These are phyloP conservation scores for Platalea minor DNA, from an alignment of 2,797 vertebrate genomes.

Conservation along the genomic window DNA sequence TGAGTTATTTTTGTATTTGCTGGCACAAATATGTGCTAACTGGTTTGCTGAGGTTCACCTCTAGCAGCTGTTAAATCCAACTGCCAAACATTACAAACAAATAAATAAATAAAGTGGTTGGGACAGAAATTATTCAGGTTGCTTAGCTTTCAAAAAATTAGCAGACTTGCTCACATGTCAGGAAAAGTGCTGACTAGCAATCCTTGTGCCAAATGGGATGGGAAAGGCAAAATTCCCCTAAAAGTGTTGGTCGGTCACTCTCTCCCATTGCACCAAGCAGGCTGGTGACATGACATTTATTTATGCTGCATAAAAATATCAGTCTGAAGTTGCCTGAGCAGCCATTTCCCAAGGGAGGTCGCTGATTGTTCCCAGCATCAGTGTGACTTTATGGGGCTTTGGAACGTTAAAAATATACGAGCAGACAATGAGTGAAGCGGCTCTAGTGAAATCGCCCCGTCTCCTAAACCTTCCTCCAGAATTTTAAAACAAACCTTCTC, in stretches of 20 bases:
- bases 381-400: constrained; percentile 14
- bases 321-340: neutral
- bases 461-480: constrained; percentile 27
- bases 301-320: constrained; percentile 33
- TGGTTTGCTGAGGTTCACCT: constrained; percentile 1
- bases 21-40: neutral
- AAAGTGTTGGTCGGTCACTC: neutral
- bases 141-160: constrained; percentile 32
- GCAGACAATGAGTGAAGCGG: neutral
- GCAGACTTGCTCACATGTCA: neutral
- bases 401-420: neutral
- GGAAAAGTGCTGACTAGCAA: neutral
- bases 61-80: constrained; percentile 12
- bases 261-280: neutral
- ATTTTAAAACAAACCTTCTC: neutral
- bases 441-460: rapidly evolving
- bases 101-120: neutral
- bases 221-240: constrained; percentile 18
- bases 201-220: neutral
- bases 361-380: neutral
- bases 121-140: neutral
- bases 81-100: constrained; percentile 16
- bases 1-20: constrained; percentile 7
- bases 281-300: constrained; percentile 15
- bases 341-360: neutral